phyloP scores from a whole-genome alignment of 2,888 invertebrate genomes.

The Cephus spinipes region DNA sequence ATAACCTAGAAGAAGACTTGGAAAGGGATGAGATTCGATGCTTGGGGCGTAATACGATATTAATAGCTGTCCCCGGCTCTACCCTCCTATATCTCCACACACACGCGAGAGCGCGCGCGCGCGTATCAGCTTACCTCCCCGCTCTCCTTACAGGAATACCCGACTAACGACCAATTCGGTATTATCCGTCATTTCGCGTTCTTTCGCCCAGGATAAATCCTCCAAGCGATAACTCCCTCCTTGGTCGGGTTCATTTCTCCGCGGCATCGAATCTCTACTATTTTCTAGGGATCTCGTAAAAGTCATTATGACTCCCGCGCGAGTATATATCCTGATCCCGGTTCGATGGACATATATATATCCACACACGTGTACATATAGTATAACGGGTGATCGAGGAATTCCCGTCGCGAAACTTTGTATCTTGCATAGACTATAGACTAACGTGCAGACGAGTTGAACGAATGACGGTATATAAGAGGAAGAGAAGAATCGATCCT shows the following conservation, averaged over 20 bases:
- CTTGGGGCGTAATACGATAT: not conserved
- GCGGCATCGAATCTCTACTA: not conserved
- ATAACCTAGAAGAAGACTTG: not conserved
- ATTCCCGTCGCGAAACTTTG: too few species aligned
- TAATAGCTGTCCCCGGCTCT: not conserved
- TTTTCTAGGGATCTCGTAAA: not conserved
- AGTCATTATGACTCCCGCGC: not conserved
- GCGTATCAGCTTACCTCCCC: not conserved
- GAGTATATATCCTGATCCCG: not conserved
- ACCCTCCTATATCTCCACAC: not conserved
- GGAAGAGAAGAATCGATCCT: too few species aligned
- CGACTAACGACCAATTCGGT: not conserved
- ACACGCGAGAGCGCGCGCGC: too few species aligned
- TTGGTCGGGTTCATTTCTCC: not conserved
- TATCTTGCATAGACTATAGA: too few species aligned
- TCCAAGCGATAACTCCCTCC: not conserved
- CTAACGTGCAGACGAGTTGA: too few species aligned
- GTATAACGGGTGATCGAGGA: not conserved
- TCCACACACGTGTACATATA: not conserved
- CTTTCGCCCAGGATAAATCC: not conserved
- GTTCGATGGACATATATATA: not conserved
- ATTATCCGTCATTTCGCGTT: not conserved
- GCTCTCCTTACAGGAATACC: not conserved
- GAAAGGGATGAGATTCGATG: not conserved
- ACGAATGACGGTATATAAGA: too few species aligned